Percentiles rank a stretch among this genome's conserved stretches.
These are phyloP conservation scores for Chloropsis cyanopogon DNA, from an alignment of 2,113 vertebrate genomes.

Conservation along the genomic window DNA sequence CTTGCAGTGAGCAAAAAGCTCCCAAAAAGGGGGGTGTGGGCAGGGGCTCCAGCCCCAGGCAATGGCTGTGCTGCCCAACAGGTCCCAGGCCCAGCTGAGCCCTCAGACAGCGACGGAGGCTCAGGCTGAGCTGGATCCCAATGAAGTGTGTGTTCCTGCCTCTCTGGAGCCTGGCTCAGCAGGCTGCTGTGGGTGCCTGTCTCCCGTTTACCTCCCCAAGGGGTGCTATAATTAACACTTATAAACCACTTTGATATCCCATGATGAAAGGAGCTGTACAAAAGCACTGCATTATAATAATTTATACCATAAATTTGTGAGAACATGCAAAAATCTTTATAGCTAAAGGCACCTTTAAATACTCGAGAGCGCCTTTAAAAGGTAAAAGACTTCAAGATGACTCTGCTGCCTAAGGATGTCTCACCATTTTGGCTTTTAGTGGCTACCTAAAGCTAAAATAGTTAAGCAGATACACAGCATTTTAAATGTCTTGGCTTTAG, in stretches of 20 bases:
- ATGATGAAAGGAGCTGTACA: slow-evolving; percentile 53
- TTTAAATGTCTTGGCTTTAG: slow-evolving; percentile 1
- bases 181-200: not conserved
- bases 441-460: not conserved
- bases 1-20: accelerated
- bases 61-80: not conserved
- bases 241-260: slow-evolving; percentile 55
- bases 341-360: slow-evolving; percentile 61
- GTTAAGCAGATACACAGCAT: not conserved
- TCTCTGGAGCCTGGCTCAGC: not conserved
- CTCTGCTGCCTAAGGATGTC: slow-evolving; percentile 18
- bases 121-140: not conserved
- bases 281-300: slow-evolving; percentile 35
- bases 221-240: slow-evolving; percentile 46
- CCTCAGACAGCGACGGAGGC: not conserved
- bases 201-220: not conserved
- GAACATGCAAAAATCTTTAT: slow-evolving; percentile 51
- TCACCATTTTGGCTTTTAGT: slow-evolving; percentile 12
- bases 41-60: not conserved
- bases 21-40: not conserved
- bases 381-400: slow-evolving; percentile 17
- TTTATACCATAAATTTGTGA: slow-evolving; percentile 40
- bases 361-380: slow-evolving; percentile 32
- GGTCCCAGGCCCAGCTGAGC: not conserved
- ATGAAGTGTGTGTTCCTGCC: not conserved